Evolutionary conservation across 2,113 vertebrate genomes (phyloP).

Genomic region (Cygnus buccinator): DNA sequence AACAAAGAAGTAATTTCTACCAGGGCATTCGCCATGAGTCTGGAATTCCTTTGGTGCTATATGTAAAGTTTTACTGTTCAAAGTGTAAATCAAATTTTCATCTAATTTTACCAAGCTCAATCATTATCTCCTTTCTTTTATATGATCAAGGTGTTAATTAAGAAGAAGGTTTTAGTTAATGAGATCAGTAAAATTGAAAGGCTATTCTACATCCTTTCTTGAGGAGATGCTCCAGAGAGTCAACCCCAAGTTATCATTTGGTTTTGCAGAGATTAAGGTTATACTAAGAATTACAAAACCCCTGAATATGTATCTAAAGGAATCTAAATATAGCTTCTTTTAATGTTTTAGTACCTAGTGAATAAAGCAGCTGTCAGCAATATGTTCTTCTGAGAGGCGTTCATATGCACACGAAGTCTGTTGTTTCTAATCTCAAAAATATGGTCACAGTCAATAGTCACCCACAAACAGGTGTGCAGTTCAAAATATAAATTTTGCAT

Average conservation of each 20-base stretch:
- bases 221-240: neutral
- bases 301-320: conserved; percentile 25
- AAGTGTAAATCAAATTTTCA: neutral
- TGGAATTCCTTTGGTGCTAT: neutral
- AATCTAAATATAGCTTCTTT: conserved; percentile 54
- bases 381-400: conserved; percentile 47
- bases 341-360: neutral
- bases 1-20: neutral
- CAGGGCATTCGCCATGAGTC: neutral
- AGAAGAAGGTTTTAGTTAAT: conserved; percentile 5
- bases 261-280: conserved; percentile 24
- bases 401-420: neutral
- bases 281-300: neutral
- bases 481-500: conserved; percentile 40
- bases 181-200: neutral
- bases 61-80: neutral
- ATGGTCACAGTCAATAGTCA: neutral
- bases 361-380: conserved; percentile 65
- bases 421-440: conserved; percentile 51
- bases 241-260: neutral
- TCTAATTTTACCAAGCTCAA: neutral
- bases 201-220: neutral
- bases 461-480: conserved; percentile 32
- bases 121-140: neutral
- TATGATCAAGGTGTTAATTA: neutral